Percentiles rank a stretch among this genome's conserved stretches.
Evolutionary conservation across 2,888 invertebrate genomes (phyloP).

Genomic region (Trissolcus brochymenae): DNA sequence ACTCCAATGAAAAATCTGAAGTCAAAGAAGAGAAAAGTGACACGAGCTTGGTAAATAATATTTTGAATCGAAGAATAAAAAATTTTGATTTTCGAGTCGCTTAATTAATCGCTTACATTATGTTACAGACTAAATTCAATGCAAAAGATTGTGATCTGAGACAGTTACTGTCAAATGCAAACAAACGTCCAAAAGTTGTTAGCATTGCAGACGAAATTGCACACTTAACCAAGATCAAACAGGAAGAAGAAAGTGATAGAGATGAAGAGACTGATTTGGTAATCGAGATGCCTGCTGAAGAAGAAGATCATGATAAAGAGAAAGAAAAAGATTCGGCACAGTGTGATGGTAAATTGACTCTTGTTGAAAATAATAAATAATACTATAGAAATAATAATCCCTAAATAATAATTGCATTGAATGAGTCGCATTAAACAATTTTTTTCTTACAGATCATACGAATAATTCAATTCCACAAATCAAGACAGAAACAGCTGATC

Average conservation of each 20-base stretch:
- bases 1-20: constrained; percentile 38
- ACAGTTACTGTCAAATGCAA: constrained; percentile 68
- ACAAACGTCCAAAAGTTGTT: constrained; percentile 65
- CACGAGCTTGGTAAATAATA: constrained; percentile 60
- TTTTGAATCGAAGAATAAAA: background rate
- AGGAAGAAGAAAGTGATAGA: constrained; percentile 73
- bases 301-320: constrained; percentile 71
- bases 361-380: background rate
- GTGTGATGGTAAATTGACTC: constrained; percentile 44
- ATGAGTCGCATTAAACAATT: background rate
- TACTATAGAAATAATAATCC: background rate
- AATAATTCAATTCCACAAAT: constrained; percentile 1
- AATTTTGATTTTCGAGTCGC: background rate
- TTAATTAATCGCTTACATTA: background rate
- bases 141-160: constrained; percentile 75
- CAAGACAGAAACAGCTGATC: constrained; percentile 63
- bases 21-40: constrained; percentile 66
- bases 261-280: constrained; percentile 73
- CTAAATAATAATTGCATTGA: background rate
- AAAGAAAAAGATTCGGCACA: constrained; percentile 64
- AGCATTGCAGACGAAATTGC: constrained; percentile 70
- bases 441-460: constrained; percentile 15
- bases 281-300: constrained; percentile 71
- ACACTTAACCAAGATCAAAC: constrained; percentile 67
- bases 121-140: constrained; percentile 61